phyloP scores from a whole-genome alignment of 2,888 invertebrate species.

The Lordiphosa fenestrarum region DNA sequence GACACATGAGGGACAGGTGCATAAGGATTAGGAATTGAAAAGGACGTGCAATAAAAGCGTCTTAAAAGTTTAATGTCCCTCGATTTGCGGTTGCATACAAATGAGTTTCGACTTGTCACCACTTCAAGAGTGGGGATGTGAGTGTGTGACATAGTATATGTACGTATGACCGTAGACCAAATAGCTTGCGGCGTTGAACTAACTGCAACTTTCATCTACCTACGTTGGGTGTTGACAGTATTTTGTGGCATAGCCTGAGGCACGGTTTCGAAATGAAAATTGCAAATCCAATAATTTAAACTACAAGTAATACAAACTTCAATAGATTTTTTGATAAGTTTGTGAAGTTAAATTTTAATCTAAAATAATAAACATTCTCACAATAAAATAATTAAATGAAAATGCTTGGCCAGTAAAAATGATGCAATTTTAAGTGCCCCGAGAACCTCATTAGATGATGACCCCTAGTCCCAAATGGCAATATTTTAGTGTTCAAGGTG shows the following conservation, averaged over 20 bases:
- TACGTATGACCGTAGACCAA: slow-evolving; percentile 7
- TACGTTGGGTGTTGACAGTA: too few species aligned
- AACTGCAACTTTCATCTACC: slow-evolving; percentile 1
- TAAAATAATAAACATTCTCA: too few species aligned
- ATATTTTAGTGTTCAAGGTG: slow-evolving; percentile 30
- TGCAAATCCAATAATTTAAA: too few species aligned
- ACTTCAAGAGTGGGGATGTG: slow-evolving; percentile 16
- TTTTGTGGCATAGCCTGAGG: too few species aligned
- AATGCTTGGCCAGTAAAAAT: slow-evolving; percentile 6
- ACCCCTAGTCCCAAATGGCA: slow-evolving; percentile 17
- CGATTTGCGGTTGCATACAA: slow-evolving; percentile 58
- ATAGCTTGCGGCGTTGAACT: slow-evolving; percentile 22
- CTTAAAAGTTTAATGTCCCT: slow-evolving; percentile 71
- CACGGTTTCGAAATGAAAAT: too few species aligned
- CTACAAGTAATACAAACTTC: too few species aligned
- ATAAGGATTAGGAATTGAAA: slow-evolving; percentile 57
- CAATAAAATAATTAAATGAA: too few species aligned
- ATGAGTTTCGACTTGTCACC: slow-evolving; percentile 47
- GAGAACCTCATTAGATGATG: slow-evolving; percentile 35
- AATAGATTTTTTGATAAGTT: too few species aligned
- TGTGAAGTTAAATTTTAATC: too few species aligned
- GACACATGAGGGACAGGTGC: slow-evolving; percentile 12
- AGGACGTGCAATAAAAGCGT: slow-evolving; percentile 66
- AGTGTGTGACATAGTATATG: slow-evolving; percentile 3
- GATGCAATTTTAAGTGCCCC: slow-evolving; percentile 24